These are phyloP conservation scores for Zygothrica quintamaculata DNA, from an alignment of 2,888 invertebrate genomes.

Conservation along the genomic window DNA sequence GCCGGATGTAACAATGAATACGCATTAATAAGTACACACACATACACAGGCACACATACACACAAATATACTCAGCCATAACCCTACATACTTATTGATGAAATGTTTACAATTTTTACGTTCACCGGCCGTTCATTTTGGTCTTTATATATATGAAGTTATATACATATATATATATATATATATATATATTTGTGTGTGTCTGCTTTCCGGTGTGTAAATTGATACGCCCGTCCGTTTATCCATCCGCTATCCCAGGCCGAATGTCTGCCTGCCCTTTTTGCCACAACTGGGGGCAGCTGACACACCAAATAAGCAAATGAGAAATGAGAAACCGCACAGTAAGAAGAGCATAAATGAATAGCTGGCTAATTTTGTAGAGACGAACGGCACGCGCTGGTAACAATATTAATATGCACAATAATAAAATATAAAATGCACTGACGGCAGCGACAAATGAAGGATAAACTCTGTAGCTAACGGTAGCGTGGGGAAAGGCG, in stretches of 20 bases:
- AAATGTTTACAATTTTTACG: slow-evolving; percentile 35
- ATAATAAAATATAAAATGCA: slow-evolving; percentile 55
- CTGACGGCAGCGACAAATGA: slow-evolving; percentile 43
- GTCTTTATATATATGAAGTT: too few relatives aligned
- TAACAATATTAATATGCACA: slow-evolving; percentile 77
- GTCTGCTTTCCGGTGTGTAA: slow-evolving; percentile 73
- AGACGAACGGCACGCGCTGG: slow-evolving; percentile 63
- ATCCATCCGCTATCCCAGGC: slow-evolving; percentile 29
- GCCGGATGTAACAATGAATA: slow-evolving; percentile 81
- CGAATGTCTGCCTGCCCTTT: not conserved
- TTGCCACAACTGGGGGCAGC: not conserved
- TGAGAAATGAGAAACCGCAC: slow-evolving; percentile 48
- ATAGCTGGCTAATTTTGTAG: slow-evolving; percentile 76
- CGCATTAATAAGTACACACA: slow-evolving; percentile 76
- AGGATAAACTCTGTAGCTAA: slow-evolving; percentile 46
- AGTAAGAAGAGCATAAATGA: slow-evolving; percentile 47
- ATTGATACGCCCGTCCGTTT: slow-evolving; percentile 68
- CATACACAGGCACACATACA: slow-evolving; percentile 25
- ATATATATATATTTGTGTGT: slow-evolving; percentile 17
- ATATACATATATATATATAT: too few relatives aligned
- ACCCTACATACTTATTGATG: slow-evolving; percentile 3
- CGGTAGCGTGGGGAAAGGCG: slow-evolving; percentile 12
- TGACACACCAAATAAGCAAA: not conserved
- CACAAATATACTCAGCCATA: slow-evolving; percentile 4
- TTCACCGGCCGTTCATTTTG: slow-evolving; percentile 32